Percentiles rank a stretch among this genome's conserved stretches.
These are phyloP conservation scores for Mastomys natalensis DNA, from an alignment of 2,113 vertebrate genomes.

Conservation along the genomic window DNA sequence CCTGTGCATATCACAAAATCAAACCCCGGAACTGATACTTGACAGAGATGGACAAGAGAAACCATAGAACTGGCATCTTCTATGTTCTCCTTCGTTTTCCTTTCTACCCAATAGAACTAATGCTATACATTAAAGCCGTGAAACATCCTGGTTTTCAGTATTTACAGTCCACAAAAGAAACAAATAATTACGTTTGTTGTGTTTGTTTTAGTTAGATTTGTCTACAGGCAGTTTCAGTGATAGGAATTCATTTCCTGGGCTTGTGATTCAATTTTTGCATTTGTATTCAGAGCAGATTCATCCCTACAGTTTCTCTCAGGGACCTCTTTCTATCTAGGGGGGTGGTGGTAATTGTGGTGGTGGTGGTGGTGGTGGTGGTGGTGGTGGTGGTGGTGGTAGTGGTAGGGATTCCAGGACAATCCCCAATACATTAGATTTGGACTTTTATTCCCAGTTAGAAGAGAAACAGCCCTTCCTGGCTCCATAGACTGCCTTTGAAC, in stretches of 20 bases:
- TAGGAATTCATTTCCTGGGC: background rate
- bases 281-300: background rate
- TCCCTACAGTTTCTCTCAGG: background rate
- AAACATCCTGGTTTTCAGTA: background rate
- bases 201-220: background rate
- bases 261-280: background rate
- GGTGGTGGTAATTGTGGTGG: no score
- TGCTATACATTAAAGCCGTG: background rate
- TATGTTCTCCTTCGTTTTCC: background rate
- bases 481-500: background rate
- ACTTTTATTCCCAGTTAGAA: constrained; percentile 9
- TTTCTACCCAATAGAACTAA: background rate
- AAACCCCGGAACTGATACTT: background rate
- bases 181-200: background rate
- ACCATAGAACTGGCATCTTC: background rate
- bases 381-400: background rate
- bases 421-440: background rate
- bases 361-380: no score
- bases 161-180: background rate
- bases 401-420: background rate
- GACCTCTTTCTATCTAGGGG: background rate
- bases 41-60: background rate
- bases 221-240: background rate
- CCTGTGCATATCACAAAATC: background rate
- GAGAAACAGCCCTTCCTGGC: background rate